Base-by-base conservation (phyloP, 2,797 vertebrate species). In the Halcyon chelicuti region DNA sequence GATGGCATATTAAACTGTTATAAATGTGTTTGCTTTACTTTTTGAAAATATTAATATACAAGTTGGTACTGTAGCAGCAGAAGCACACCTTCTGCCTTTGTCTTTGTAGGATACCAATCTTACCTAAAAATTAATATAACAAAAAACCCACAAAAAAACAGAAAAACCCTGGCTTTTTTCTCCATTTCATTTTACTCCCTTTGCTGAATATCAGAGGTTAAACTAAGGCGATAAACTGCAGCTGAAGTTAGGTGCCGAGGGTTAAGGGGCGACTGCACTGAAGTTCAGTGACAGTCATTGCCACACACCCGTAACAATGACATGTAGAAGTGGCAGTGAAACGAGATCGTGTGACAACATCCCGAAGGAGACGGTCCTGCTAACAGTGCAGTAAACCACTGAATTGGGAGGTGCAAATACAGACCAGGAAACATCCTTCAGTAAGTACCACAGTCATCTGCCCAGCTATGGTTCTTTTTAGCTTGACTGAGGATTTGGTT, bases 81-180 rank as follows among this genome's bases (percentile, higher is more conserved):
- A 49, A 77, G 37, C 29, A 62, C 25, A 29, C 16, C 39, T 67
- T 39, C 52, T 40, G 37, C 39, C 23, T 60, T 44, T 7, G 25
- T 28, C 51, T 75, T 62, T 61, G 54, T 78, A 67, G 7, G 42
- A 49, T 37, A 65, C 7, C 40, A 49, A 29, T 35, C n/a, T 49
- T 37, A 20, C 20, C 35, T 44, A 72, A 67, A 73, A 72, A 49
- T n/a, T 39, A 61, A 49, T 14, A 52, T 15, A 31, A 5, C 12
- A 55, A 67, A 13, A 28, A 39, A 37, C 11, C 46, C 22, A 14
- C 12, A 40, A 44, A 42, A 29, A 9, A 29, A 10, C 16, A 39
- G 17, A 42, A 42, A 42, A 42, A 18, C 42, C 5, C 9, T 25
- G 9, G 5, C 0, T 60, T 46, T 46, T 17, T 5, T 17, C 13